Percentiles rank a stretch among this genome's conserved stretches.
Conservation (phyloP, 2,888 invertebrate genomes). For the Boloria euphrosyne region DNA sequence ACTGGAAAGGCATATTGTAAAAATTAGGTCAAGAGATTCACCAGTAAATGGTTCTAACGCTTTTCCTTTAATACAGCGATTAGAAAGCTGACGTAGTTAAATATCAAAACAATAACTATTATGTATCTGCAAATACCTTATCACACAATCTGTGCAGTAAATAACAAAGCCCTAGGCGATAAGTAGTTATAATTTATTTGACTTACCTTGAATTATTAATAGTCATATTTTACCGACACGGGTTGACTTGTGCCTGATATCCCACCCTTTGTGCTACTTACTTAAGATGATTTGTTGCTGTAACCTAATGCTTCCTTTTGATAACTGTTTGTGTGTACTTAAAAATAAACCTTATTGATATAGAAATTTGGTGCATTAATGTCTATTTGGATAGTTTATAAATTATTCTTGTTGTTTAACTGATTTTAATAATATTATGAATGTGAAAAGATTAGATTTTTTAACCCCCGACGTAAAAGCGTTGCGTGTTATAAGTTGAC, state of each 20-base stretch:
- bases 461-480: too few species aligned
- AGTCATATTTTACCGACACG: conserved; percentile 41
- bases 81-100: too few species aligned
- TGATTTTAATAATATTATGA: too few species aligned
- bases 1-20: too few species aligned
- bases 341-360: background rate
- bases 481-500: too few species aligned
- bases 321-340: conserved; percentile 5
- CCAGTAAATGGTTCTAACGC: too few species aligned
- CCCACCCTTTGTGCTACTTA: conserved; percentile 36
- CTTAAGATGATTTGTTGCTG: conserved; percentile 39
- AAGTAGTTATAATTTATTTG: conserved; percentile 34
- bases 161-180: conserved; percentile 18
- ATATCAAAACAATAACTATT: conserved; percentile 2
- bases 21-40: too few species aligned
- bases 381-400: background rate
- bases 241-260: conserved; percentile 39
- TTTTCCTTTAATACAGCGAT: too few species aligned
- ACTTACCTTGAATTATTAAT: conserved; percentile 42
- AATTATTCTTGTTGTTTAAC: background rate
- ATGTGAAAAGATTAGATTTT: too few species aligned
- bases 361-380: background rate
- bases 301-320: conserved; percentile 32
- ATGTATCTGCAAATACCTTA: background rate
- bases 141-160: conserved; percentile 19